Base-by-base conservation (phyloP, 1,140 invertebrate genomes). In the Cyclina sinensis region DNA sequence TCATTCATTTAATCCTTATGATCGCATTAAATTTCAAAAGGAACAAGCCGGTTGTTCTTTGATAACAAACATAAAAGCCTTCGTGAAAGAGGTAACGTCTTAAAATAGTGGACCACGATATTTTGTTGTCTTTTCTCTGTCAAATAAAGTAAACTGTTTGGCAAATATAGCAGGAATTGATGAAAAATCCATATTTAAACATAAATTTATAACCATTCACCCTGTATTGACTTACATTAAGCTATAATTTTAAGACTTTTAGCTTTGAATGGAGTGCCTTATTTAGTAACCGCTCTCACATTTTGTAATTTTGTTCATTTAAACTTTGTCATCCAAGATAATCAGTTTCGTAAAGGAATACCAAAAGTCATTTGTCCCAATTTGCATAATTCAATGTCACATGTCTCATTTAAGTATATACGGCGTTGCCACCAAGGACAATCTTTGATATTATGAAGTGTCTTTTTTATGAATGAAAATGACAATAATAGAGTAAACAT, bases 31-130 rank as follows among this genome's bases (percentile, higher is more conserved):
- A 48, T 37, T 16, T 70, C 9, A 37, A 30, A 70, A 32, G 32
- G 4, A 70, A 37, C 27, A 70, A 37, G 12, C 43, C 46, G 30
- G n/a, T 16, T 76, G 46, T 37, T 43, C 16, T 51, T 76, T 76
- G 39, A 76, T 70, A 16, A 70, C 65, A 70, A 70, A 70, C 39
- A 76, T 46, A 76, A 27, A 76, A 24, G 18, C 46, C 39, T 76
- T 51, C 73, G 9, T 76, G 24, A 48, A 76, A 51, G 39, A 51
- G 24, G 2, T 76, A 51, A 51, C 43, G 73, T 76, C 43, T 76
- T 76, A 76, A 76, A 51, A 27, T 51, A 16, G 73, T 76, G 73
- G 73, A 76, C 73, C 73, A 76, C 39, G 24, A 76, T 48, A 48
- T 48, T 46, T 48, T 46, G 39, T 51, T 48, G 43, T 51, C 39